These are phyloP conservation scores for Platichthys stellatus DNA, from an alignment of 2,113 vertebrate species.

Conservation along the genomic window DNA sequence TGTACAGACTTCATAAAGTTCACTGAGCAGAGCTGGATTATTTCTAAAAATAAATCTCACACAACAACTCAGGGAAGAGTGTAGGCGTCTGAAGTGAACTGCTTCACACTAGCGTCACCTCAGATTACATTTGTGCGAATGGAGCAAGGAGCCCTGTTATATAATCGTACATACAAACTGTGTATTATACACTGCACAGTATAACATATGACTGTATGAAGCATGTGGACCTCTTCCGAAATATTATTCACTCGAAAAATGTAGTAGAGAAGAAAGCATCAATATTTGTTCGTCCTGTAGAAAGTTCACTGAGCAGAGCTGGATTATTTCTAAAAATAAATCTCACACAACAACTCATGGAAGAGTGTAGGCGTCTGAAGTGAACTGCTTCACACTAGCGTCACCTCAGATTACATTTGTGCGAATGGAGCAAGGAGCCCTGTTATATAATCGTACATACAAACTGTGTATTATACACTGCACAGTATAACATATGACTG, in stretches of 20 bases:
- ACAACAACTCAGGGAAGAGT: not conserved
- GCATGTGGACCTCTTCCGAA: not conserved
- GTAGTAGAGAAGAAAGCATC: too few species aligned
- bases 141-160: too few species aligned
- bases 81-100: slow-evolving; percentile 1
- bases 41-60: slow-evolving; percentile 47
- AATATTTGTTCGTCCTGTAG: too few species aligned
- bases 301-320: slow-evolving; percentile 4
- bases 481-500: too few species aligned
- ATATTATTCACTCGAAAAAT: not conserved
- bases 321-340: slow-evolving; percentile 64
- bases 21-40: slow-evolving; percentile 46
- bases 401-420: slow-evolving; percentile 1
- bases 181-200: too few species aligned
- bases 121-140: slow-evolving; percentile 16
- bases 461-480: not conserved
- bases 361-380: not conserved
- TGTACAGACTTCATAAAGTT: not conserved
- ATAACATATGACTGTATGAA: too few species aligned
- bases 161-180: not conserved
- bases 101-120: too few species aligned
- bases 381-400: not conserved
- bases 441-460: not conserved
- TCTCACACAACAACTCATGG: not conserved
- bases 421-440: not conserved